Evolutionary conservation across 2,888 invertebrate genomes (phyloP).

Genomic region (Sphaeridia pumilis): DNA sequence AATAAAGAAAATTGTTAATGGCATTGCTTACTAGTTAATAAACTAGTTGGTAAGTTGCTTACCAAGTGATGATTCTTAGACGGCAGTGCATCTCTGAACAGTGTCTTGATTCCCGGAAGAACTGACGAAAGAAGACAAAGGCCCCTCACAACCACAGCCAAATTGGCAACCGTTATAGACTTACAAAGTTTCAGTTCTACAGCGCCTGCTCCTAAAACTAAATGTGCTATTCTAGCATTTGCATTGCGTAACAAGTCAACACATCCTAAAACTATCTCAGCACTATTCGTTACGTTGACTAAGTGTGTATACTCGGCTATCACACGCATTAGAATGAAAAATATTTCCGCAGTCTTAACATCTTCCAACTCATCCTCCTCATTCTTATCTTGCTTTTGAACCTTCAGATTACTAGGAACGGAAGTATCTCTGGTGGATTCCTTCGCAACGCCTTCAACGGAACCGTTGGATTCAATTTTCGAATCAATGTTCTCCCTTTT

Average conservation of each 20-base stretch:
- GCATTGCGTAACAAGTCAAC: slow-evolving; percentile 79
- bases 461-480: slow-evolving; percentile 1
- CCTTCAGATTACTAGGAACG: background rate
- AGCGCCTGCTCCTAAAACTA: slow-evolving; percentile 93
- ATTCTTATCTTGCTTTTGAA: slow-evolving; percentile 5
- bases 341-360: slow-evolving; percentile 33
- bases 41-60: too few relatives aligned
- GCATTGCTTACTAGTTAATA: too few relatives aligned
- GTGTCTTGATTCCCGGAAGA: slow-evolving; percentile 27
- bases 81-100: slow-evolving; percentile 26
- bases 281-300: slow-evolving; percentile 29
- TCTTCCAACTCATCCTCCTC: slow-evolving; percentile 1
- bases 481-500: background rate
- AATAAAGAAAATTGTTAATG: too few relatives aligned
- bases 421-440: background rate
- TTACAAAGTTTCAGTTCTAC: slow-evolving; percentile 85
- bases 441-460: too few relatives aligned
- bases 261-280: slow-evolving; percentile 42
- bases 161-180: slow-evolving; percentile 86
- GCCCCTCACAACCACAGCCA: slow-evolving; percentile 76
- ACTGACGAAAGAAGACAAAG: slow-evolving; percentile 54
- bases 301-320: slow-evolving; percentile 33
- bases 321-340: slow-evolving; percentile 33
- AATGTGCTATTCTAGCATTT: slow-evolving; percentile 79
- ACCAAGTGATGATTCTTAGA: slow-evolving; percentile 35